Evolutionary conservation across 2,888 invertebrate species (phyloP), one percentile per base, ranked within the genome.

Genomic region (Synanthedon andrenaeformis): DNA sequence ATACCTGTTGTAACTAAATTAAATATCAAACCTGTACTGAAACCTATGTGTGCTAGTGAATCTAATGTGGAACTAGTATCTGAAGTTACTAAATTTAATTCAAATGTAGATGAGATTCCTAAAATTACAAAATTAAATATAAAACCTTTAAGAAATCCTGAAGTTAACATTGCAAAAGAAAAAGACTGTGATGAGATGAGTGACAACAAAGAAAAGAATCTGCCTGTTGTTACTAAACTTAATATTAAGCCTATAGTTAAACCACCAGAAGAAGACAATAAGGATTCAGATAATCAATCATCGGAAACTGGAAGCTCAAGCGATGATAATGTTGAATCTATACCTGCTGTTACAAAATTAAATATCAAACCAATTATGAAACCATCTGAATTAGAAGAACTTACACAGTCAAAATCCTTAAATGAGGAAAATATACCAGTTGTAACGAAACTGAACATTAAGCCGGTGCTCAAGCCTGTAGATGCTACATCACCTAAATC

Each of bases 221-320:
- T 87, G 82, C 84, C 87, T 71, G 71, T 83, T 75, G 74, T 88
- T 67, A 83, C 82, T 71, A 88, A 86, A 82, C 65, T 88, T 71
- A 88, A 84, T 70, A 89, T 89, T 73, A 89, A 89, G 76, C 89
- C 89, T 69, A 87, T 89, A 67, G 67, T 88, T 69, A 89, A 89
- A 74, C 89, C 89, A 51, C 62, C 68, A 60, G 74, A 80, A 57
- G 76, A 80, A 61, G 77, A 80, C 64, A 63, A 64, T 55, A 82
- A 82, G 67, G 79, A 84, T 70, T 76, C 79, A 57, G 85, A 82
- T 64, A 85, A 82, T 64, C 82, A 81, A 62, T 82, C 84, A 58
- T 83, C 83, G 60, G 85, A 85, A 72, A 84, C 83, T 62, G 79
- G 81, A 57, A 84, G 76, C 62, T 85, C 86, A 57, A 85, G 84